Percentiles rank a stretch among this genome's conserved stretches.
Conservation (phyloP, 2,888 invertebrate genomes). For the Eledona agricola region DNA sequence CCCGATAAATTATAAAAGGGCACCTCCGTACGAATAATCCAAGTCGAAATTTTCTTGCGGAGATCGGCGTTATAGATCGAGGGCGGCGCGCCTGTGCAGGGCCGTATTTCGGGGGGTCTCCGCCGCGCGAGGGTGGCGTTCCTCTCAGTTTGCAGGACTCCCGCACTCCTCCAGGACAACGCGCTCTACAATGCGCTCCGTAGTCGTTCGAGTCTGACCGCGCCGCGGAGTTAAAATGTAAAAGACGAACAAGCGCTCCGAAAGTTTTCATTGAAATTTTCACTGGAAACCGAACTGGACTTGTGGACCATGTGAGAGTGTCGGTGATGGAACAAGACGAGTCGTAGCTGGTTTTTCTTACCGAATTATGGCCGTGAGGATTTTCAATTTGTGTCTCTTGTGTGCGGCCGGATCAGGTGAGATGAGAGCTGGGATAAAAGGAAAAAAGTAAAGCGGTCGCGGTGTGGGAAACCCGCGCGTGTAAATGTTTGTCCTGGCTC, state of each 20-base stretch:
- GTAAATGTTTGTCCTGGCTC: slow-evolving; percentile 1
- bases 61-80: slow-evolving; percentile 46
- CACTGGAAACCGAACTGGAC: slow-evolving; percentile 24
- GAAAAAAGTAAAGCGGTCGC: neutral
- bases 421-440: slow-evolving; percentile 5
- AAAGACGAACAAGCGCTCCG: slow-evolving; percentile 13
- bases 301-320: slow-evolving; percentile 44
- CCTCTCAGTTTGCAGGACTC: slow-evolving; percentile 50
- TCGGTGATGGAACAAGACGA: slow-evolving; percentile 40
- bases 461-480: neutral
- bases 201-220: slow-evolving; percentile 41
- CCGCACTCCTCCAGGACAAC: slow-evolving; percentile 41
- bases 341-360: slow-evolving; percentile 38
- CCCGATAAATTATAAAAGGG: slow-evolving; percentile 41
- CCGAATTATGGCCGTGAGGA: slow-evolving; percentile 42
- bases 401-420: slow-evolving; percentile 43
- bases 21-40: slow-evolving; percentile 45
- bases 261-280: slow-evolving; percentile 1
- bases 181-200: slow-evolving; percentile 39
- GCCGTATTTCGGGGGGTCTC: slow-evolving; percentile 47
- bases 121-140: slow-evolving; percentile 51
- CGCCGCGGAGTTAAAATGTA: slow-evolving; percentile 31
- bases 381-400: slow-evolving; percentile 43
- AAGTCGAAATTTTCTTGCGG: slow-evolving; percentile 41
- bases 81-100: slow-evolving; percentile 48